A percentile compares a stretch with the other conserved stretches of the same genome.
Evolutionary conservation across 2,888 invertebrate species (phyloP).

Genomic region (Orgyia antiqua): DNA sequence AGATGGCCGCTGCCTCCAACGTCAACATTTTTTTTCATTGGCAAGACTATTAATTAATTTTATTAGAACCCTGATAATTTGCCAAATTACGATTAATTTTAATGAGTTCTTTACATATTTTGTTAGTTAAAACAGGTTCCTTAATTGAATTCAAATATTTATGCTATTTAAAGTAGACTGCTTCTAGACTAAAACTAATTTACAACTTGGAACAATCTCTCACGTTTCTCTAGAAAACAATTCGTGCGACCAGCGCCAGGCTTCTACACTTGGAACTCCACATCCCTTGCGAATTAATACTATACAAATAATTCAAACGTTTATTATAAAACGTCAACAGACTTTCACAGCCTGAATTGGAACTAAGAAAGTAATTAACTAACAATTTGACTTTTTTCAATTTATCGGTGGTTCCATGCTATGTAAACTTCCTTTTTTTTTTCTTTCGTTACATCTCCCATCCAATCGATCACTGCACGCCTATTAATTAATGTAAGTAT

Average conservation of each 20-base stretch:
- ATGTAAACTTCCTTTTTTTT: constrained; percentile 14
- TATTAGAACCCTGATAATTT: constrained; percentile 16
- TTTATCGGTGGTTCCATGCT: constrained; percentile 21
- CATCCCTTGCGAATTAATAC: constrained; percentile 18
- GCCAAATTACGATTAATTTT: constrained; percentile 12
- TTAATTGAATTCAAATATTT: too few species aligned
- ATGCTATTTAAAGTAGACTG: too few species aligned
- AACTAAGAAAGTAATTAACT: constrained; percentile 32
- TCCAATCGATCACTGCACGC: background rate
- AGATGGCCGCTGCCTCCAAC: constrained; percentile 38
- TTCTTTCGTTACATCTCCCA: background rate
- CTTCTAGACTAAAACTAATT: too few species aligned
- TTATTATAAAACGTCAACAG: constrained; percentile 28
- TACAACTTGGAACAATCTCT: constrained; percentile 26
- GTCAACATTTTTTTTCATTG: constrained; percentile 24
- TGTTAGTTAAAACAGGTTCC: constrained; percentile 11
- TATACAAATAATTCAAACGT: constrained; percentile 13
- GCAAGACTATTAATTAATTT: constrained; percentile 30
- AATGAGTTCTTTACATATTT: too few species aligned
- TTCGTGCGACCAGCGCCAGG: constrained; percentile 56
- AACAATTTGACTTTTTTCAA: constrained; percentile 25
- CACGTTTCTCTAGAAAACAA: constrained; percentile 33
- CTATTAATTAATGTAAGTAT: background rate
- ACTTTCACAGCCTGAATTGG: constrained; percentile 48
- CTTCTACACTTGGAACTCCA: constrained; percentile 9